These are phyloP conservation scores for Melozone crissalis DNA, from an alignment of 2,113 vertebrate genomes.

Conservation along the genomic window DNA sequence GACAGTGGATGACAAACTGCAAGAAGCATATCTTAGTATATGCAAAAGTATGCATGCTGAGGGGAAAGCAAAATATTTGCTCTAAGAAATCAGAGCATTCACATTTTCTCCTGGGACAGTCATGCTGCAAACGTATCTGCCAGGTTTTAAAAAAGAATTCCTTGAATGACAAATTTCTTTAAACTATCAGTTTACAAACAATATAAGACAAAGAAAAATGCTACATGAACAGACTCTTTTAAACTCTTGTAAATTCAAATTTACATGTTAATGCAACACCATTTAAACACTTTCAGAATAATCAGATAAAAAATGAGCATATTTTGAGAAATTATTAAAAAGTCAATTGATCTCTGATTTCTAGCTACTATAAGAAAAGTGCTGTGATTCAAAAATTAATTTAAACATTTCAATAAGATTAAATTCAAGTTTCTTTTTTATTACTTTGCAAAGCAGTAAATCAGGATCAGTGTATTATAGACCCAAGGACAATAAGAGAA, in stretches of 20 bases:
- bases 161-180: slow-evolving; percentile 7
- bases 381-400: neutral
- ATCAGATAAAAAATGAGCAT: neutral
- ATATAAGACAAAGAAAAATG: neutral
- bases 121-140: slow-evolving; percentile 55
- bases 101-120: slow-evolving; percentile 30
- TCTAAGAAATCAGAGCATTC: slow-evolving; percentile 65
- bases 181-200: slow-evolving; percentile 47
- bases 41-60: slow-evolving; percentile 79
- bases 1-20: slow-evolving; percentile 67
- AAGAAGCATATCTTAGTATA: slow-evolving; percentile 74
- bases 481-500: neutral
- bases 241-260: neutral
- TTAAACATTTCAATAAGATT: neutral
- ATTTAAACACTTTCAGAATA: slow-evolving; percentile 12
- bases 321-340: slow-evolving; percentile 21
- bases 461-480: neutral
- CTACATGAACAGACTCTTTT: neutral
- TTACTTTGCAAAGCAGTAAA: neutral
- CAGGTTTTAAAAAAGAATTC: slow-evolving; percentile 63
- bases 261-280: neutral
- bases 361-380: neutral
- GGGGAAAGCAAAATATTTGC: slow-evolving; percentile 52
- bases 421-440: neutral
- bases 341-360: neutral